Conservation (phyloP, 2,113 vertebrate genomes). For the Vidua chalybeata region DNA sequence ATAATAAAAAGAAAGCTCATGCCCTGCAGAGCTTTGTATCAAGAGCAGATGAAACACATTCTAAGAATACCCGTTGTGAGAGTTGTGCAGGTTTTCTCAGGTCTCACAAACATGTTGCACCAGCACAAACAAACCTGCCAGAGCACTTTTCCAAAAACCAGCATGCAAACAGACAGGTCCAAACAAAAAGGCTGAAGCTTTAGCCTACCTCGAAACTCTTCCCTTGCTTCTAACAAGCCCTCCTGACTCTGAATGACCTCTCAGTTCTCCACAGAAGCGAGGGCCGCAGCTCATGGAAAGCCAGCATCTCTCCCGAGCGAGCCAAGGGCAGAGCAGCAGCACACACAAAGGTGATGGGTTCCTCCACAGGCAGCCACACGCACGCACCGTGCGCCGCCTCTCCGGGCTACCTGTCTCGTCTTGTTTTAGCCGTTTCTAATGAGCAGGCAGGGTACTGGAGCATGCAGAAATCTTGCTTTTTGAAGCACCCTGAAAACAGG, state of each 20-base stretch:
- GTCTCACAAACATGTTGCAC: neutral
- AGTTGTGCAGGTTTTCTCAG: constrained; percentile 21
- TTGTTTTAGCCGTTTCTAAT: neutral
- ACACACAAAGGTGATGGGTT: neutral
- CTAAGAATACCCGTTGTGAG: neutral
- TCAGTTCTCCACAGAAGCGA: neutral
- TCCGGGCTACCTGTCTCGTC: constrained; percentile 15
- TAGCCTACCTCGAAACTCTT: neutral
- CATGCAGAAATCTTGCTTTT: neutral
- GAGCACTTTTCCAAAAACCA: constrained; percentile 12
- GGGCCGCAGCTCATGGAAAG: neutral
- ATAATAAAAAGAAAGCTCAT: neutral
- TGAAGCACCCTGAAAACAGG: neutral
- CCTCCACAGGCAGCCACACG: constrained; percentile 17
- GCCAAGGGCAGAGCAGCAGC: neutral
- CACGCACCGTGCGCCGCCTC: neutral
- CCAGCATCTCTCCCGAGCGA: neutral
- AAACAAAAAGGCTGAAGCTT: neutral
- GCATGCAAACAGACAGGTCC: neutral
- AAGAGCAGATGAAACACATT: neutral
- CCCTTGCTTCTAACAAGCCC: constrained; percentile 1
- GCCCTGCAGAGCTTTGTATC: constrained; percentile 1
- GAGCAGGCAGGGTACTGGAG: constrained; percentile 24
- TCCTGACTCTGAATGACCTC: neutral
- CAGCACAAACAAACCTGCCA: constrained; percentile 20